A percentile compares a stretch with the other conserved stretches of the same genome.
These are phyloP conservation scores for Smutsia temminckii DNA, from an alignment of 2,797 vertebrate species.

Conservation along the genomic window DNA sequence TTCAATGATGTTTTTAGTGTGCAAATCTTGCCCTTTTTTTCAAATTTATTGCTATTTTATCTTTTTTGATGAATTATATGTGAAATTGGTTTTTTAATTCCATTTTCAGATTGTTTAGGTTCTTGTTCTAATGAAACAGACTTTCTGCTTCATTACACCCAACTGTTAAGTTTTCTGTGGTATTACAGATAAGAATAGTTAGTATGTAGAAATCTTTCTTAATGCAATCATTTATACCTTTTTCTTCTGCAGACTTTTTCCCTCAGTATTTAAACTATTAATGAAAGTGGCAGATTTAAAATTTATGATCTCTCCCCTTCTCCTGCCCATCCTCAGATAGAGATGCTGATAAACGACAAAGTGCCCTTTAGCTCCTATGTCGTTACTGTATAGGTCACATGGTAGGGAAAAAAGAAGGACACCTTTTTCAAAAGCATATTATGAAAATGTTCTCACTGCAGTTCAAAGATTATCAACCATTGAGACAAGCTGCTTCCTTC, in stretches of 20 bases:
- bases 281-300: not conserved
- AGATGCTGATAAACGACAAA: not conserved
- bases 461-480: not conserved
- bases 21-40: not conserved
- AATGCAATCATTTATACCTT: not conserved
- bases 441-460: not conserved
- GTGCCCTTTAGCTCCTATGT: not conserved
- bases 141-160: not conserved
- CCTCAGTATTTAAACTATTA: not conserved
- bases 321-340: not conserved
- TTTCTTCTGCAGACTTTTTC: not conserved
- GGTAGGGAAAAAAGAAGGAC: not conserved
- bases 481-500: not conserved
- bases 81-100: not conserved
- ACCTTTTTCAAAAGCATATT: not conserved
- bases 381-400: not conserved
- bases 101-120: not conserved
- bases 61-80: not conserved
- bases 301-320: not conserved
- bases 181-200: not conserved
- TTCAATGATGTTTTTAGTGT: not conserved
- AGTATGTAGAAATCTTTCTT: not conserved
- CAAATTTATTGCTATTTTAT: not conserved
- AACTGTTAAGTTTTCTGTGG: not conserved
- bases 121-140: not conserved